Evolutionary conservation across 2,888 invertebrate genomes (phyloP).

Genomic region (Tanytarsus gracilentus): DNA sequence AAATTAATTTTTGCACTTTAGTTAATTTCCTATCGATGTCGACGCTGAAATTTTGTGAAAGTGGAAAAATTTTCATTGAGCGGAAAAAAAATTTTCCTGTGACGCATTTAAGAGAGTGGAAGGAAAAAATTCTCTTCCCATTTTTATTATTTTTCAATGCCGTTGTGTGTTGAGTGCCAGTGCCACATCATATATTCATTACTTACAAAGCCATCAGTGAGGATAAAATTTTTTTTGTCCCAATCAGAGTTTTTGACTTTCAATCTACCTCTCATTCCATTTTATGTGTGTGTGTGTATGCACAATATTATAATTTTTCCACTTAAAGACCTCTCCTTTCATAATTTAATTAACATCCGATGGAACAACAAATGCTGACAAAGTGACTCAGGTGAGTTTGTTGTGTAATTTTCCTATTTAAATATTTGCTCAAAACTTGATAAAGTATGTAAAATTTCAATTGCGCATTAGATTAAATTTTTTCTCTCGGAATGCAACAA

Average conservation of each 20-base stretch:
- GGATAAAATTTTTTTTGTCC: neutral
- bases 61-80: neutral
- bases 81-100: constrained; percentile 18
- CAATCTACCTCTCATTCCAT: no score
- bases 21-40: neutral
- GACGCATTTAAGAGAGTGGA: constrained; percentile 14
- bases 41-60: neutral
- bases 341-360: constrained; percentile 2
- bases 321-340: no score
- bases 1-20: constrained; percentile 3
- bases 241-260: no score
- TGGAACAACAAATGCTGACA: no score
- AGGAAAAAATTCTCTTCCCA: neutral
- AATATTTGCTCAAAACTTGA: constrained; percentile 6
- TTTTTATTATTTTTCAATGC: neutral
- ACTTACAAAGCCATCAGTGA: neutral
- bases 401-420: neutral
- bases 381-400: neutral
- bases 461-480: constrained; percentile 14
- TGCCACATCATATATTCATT: neutral
- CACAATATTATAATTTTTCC: no score
- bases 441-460: neutral
- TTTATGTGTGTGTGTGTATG: no score
- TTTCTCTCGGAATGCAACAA: no score
- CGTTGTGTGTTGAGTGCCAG: constrained; percentile 4